Conservation (phyloP, 37 sponge, comb jelly and placozoan species). For the Cliona cf. orientalis region DNA sequence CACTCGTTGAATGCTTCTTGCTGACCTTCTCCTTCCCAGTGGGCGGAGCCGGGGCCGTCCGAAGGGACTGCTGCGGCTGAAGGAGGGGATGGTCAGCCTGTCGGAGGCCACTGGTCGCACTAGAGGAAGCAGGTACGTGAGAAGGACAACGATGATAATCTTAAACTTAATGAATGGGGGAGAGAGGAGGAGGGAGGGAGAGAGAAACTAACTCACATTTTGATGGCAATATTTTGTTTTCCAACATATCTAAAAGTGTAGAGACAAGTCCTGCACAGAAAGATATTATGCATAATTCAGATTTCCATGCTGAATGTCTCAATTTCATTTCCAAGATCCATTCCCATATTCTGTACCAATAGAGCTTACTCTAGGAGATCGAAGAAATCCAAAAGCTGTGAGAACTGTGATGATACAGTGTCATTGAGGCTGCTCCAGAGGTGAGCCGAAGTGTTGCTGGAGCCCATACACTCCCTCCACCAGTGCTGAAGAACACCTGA, state of each 20-base stretch:
- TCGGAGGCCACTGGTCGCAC: no score
- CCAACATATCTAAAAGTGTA: conserved; percentile 65
- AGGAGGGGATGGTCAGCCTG: background rate
- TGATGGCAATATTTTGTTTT: conserved; percentile 15
- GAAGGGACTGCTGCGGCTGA: background rate
- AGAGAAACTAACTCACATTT: conserved; percentile 26
- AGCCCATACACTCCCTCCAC: conserved; percentile 62
- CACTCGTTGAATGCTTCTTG: background rate
- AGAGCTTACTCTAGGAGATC: conserved; percentile 75
- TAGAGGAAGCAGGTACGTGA: no score
- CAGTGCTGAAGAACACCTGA: conserved; percentile 63
- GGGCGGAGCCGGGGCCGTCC: background rate
- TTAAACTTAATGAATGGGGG: no score
- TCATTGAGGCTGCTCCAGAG: conserved; percentile 26
- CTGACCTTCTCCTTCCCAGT: background rate
- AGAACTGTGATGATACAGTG: conserved; percentile 23
- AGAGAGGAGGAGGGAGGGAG: background rate
- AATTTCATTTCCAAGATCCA: background rate
- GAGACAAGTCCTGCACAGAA: conserved; percentile 44
- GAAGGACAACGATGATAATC: no score
- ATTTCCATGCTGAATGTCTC: background rate
- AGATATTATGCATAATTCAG: background rate
- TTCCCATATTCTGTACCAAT: no score
- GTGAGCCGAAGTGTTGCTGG: background rate
- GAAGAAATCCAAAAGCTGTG: conserved; percentile 66